These are phyloP conservation scores for Eulemur mongoz DNA, from an alignment of 2,797 vertebrate species.

Conservation along the genomic window DNA sequence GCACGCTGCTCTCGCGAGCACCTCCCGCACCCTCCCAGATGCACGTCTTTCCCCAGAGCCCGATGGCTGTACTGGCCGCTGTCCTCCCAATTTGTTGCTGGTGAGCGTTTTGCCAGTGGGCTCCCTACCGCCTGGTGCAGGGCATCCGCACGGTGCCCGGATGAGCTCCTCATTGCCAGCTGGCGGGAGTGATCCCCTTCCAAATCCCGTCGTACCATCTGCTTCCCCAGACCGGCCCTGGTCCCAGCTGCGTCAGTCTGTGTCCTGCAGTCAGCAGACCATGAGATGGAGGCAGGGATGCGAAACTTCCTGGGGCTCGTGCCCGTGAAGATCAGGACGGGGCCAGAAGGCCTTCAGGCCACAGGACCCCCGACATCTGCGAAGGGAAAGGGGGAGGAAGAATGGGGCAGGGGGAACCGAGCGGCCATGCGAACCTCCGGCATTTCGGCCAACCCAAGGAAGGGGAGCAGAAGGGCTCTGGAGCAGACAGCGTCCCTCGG, in stretches of 20 bases:
- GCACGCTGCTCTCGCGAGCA: rapidly evolving
- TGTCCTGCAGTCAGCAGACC: neutral
- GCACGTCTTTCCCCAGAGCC: neutral
- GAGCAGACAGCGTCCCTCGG: neutral
- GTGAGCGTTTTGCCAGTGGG: too few species aligned
- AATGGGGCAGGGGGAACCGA: rapidly evolving
- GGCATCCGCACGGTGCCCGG: rapidly evolving
- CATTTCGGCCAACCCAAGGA: neutral
- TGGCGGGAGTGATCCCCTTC: neutral
- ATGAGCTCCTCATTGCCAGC: neutral
- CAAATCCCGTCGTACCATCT: neutral
- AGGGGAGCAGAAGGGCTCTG: neutral
- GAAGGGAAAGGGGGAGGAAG: neutral
- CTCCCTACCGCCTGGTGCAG: rapidly evolving
- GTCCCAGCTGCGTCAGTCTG: neutral
- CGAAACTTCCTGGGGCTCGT: neutral
- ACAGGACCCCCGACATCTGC: neutral
- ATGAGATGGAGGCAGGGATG: neutral
- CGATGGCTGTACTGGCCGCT: rapidly evolving
- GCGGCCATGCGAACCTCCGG: neutral
- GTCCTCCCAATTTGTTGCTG: rapidly evolving
- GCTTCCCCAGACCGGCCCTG: neutral
- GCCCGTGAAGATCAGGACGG: neutral
- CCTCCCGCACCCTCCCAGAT: neutral
- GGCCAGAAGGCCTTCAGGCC: neutral